Percentiles rank a stretch among this genome's conserved stretches.
phyloP scores from a whole-genome alignment of 2,113 vertebrate species.

The Erythrocercus mccallii region DNA sequence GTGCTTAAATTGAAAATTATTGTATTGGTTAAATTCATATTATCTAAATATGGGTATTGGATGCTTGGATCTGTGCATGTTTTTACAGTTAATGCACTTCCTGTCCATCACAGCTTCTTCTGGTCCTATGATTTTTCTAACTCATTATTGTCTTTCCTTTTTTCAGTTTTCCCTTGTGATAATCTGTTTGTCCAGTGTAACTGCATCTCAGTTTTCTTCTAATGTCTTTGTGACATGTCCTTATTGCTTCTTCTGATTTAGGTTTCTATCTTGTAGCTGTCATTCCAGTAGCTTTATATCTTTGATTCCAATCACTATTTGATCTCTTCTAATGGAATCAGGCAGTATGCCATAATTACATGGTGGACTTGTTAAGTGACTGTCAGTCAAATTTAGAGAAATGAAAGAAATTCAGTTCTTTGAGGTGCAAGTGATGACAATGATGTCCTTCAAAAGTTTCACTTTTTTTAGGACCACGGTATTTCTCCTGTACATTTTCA shows the following conservation, averaged over 20 bases:
- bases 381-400: slow-evolving; percentile 33
- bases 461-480: not conserved
- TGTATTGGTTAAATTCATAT: accelerated
- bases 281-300: not conserved
- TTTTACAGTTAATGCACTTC: not conserved
- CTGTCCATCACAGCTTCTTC: not conserved
- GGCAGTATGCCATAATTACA: slow-evolving; percentile 30
- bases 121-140: not conserved
- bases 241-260: slow-evolving; percentile 1
- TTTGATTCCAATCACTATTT: slow-evolving; percentile 36
- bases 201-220: not conserved
- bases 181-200: not conserved
- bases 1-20: not conserved
- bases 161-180: not conserved
- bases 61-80: not conserved
- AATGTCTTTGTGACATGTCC: not conserved
- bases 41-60: not conserved
- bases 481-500: not conserved
- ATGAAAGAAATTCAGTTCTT: not conserved
- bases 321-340: slow-evolving; percentile 38
- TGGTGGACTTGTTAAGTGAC: not conserved
- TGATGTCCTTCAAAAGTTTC: not conserved
- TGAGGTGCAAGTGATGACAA: not conserved
- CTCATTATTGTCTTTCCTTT: not conserved
- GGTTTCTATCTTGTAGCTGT: slow-evolving; percentile 8